Evolutionary conservation across 2,888 invertebrate genomes (phyloP).

Genomic region (Eumacrocentrus americanus): DNA sequence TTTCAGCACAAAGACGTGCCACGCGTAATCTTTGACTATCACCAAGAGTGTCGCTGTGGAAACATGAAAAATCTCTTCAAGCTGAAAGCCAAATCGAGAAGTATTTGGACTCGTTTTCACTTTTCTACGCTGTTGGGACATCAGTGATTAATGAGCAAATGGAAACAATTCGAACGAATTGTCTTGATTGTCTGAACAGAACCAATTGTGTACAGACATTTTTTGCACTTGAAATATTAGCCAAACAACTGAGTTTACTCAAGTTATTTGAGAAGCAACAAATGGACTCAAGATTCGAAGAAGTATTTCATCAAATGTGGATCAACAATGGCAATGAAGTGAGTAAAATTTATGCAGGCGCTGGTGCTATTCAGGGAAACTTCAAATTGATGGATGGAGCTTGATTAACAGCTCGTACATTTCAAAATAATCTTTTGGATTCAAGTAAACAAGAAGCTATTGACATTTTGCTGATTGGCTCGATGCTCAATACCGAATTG

Average conservation of each 20-base stretch:
- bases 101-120: conserved; percentile 75
- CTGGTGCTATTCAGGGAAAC: conserved; percentile 96
- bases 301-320: conserved; percentile 97
- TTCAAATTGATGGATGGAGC: conserved; percentile 98
- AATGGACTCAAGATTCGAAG: conserved; percentile 87
- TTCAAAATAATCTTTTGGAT: conserved; percentile 97
- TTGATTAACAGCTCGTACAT: conserved; percentile 95
- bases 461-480: conserved; percentile 91
- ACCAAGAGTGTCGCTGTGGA: conserved; percentile 88
- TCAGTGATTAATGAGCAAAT: conserved; percentile 71
- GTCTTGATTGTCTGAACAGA: conserved; percentile 96
- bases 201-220: conserved; percentile 98
- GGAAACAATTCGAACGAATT: conserved; percentile 94
- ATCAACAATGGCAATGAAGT: conserved; percentile 98
- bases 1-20: conserved; percentile 82
- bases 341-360: conserved; percentile 99
- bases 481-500: conserved; percentile 87
- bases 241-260: conserved; percentile 68
- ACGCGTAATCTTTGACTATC: conserved; percentile 95
- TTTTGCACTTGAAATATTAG: conserved; percentile 81
- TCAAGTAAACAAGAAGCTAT: conserved; percentile 97
- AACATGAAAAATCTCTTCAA: conserved; percentile 80
- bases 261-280: conserved; percentile 89
- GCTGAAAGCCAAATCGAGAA: conserved; percentile 80
- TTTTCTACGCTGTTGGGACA: conserved; percentile 70